These are phyloP conservation scores for Hiodon tergisus DNA, from an alignment of 2,113 vertebrate genomes.

Conservation along the genomic window DNA sequence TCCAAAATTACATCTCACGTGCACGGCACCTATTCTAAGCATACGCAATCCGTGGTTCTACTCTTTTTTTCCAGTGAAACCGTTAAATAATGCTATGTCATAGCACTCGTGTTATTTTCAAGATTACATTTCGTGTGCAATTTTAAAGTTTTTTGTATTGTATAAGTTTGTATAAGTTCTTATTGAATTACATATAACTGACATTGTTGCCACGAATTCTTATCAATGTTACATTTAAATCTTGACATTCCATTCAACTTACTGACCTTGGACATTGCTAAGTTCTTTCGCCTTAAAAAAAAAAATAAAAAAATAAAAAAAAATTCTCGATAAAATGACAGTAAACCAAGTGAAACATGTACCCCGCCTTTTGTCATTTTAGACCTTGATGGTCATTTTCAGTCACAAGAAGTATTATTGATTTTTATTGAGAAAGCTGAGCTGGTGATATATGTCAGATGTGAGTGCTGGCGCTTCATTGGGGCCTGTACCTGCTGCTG, in stretches of 20 bases:
- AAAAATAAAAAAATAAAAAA: too few relatives aligned
- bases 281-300: not conserved
- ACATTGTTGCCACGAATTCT: not conserved
- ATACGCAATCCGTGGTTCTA: too few relatives aligned
- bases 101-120: too few relatives aligned
- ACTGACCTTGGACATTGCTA: not conserved
- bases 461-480: not conserved
- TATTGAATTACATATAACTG: not conserved
- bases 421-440: not conserved
- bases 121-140: too few relatives aligned
- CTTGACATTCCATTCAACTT: not conserved
- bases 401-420: not conserved
- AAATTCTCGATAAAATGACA: not conserved
- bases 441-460: not conserved
- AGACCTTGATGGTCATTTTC: not conserved
- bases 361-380: not conserved
- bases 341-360: constrained; percentile 2
- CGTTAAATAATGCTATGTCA: too few relatives aligned
- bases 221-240: not conserved
- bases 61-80: too few relatives aligned
- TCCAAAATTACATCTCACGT: too few relatives aligned
- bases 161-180: too few relatives aligned
- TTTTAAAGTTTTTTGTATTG: too few relatives aligned
- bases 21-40: too few relatives aligned
- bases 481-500: not conserved